These are phyloP conservation scores for Heliconius hewitsoni DNA, from an alignment of 1,140 invertebrate species.

Conservation along the genomic window DNA sequence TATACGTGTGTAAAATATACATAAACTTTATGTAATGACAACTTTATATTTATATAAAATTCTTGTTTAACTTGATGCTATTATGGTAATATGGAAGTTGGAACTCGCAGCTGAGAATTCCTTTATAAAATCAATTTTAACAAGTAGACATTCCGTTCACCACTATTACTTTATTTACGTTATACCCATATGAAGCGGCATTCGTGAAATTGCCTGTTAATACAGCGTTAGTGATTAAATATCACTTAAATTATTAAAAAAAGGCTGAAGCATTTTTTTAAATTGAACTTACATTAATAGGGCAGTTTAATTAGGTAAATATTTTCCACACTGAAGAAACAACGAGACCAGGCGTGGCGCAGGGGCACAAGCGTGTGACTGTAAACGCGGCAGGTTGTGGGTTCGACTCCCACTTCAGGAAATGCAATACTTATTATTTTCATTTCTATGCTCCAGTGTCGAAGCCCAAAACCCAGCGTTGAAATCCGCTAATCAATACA, in stretches of 20 bases:
- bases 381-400: too few species aligned
- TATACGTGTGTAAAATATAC: neutral
- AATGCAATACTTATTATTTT: too few species aligned
- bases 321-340: too few species aligned
- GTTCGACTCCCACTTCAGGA: too few species aligned
- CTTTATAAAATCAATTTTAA: constrained; percentile 28
- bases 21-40: neutral
- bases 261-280: neutral
- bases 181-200: constrained; percentile 3
- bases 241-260: neutral
- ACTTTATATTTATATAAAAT: constrained; percentile 6
- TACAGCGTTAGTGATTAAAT: neutral
- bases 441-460: too few species aligned
- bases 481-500: too few species aligned
- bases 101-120: constrained; percentile 1
- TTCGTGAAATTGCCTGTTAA: constrained; percentile 24
- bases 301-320: too few species aligned
- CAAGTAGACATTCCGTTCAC: constrained; percentile 21
- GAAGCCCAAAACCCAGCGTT: too few species aligned
- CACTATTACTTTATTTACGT: constrained; percentile 19
- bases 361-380: too few species aligned
- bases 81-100: constrained; percentile 13
- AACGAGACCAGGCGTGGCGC: too few species aligned
- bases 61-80: neutral
- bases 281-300: too few species aligned